These are phyloP conservation scores for Bagarius yarrelli DNA, from an alignment of 2,113 vertebrate genomes.

Conservation along the genomic window DNA sequence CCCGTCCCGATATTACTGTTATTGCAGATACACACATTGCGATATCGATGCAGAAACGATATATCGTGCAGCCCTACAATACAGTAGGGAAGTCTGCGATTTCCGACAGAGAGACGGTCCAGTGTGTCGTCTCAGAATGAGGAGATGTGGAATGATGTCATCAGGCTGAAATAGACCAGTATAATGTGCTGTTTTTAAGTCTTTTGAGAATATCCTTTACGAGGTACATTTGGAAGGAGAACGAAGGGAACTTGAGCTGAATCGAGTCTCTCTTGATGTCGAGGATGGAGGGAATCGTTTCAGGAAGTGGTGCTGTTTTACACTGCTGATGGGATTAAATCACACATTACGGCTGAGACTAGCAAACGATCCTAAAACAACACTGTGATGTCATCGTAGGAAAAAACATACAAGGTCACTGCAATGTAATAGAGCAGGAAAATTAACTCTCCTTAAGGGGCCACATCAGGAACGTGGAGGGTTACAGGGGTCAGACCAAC, in stretches of 20 bases:
- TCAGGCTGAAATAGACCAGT: background rate
- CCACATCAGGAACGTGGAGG: too few species aligned
- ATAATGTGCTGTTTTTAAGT: background rate
- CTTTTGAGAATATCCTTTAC: background rate
- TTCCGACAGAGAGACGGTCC: too few species aligned
- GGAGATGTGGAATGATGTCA: background rate
- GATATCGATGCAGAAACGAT: too few species aligned
- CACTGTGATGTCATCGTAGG: background rate
- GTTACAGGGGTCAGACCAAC: too few species aligned
- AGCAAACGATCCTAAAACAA: background rate
- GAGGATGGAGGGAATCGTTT: background rate
- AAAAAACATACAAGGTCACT: background rate
- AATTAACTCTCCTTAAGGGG: too few species aligned
- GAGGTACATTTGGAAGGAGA: background rate
- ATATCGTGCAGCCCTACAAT: too few species aligned
- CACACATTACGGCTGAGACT: slow-evolving; percentile 7
- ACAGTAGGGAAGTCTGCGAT: too few species aligned
- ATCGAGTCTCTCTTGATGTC: background rate
- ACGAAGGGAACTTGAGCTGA: background rate
- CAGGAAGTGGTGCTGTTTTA: background rate
- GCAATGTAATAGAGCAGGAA: background rate
- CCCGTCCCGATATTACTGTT: too few species aligned
- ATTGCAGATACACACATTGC: too few species aligned
- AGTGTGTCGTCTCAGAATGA: background rate
- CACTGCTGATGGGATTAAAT: slow-evolving; percentile 17